Percentiles rank a stretch among this genome's conserved stretches.
These are phyloP conservation scores for Beris chalybata DNA, from an alignment of 2,888 invertebrate genomes.

Conservation along the genomic window DNA sequence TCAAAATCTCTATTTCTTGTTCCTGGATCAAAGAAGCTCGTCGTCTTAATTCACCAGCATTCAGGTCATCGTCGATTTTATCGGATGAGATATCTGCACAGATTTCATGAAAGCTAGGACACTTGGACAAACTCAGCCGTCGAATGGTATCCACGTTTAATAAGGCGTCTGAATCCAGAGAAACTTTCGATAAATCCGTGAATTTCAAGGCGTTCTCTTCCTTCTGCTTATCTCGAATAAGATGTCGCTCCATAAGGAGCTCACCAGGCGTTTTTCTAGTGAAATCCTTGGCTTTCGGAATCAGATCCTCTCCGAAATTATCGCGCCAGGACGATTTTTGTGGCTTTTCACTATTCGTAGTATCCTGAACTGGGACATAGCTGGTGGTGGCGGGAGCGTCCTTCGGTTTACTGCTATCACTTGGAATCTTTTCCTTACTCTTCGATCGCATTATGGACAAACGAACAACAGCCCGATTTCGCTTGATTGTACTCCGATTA, in stretches of 20 bases:
- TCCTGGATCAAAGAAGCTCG: constrained; percentile 62
- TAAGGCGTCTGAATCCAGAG: constrained; percentile 42
- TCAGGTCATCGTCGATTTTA: constrained; percentile 59
- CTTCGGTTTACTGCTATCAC: constrained; percentile 27
- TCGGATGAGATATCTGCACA: constrained; percentile 61
- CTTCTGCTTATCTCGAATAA: constrained; percentile 63
- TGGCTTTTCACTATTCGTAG: constrained; percentile 37
- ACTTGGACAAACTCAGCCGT: constrained; percentile 52
- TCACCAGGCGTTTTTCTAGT: constrained; percentile 71
- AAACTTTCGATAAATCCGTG: constrained; percentile 6
- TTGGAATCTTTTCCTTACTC: constrained; percentile 18
- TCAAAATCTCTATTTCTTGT: constrained; percentile 52
- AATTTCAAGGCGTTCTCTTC: constrained; percentile 37
- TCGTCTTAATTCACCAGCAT: constrained; percentile 59
- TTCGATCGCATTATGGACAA: constrained; percentile 64
- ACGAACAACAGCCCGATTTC: constrained; percentile 74
- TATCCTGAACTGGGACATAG: constrained; percentile 31
- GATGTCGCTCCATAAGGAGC: constrained; percentile 73
- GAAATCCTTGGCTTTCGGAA: constrained; percentile 44
- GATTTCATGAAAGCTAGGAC: constrained; percentile 61
- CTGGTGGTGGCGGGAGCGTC: constrained; percentile 40
- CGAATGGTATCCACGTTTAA: constrained; percentile 45
- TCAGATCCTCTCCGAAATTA: constrained; percentile 63
- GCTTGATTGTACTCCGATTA: constrained; percentile 64
- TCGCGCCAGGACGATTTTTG: constrained; percentile 62